Percentiles rank a stretch among this genome's conserved stretches.
These are phyloP conservation scores for Eufriesea mexicana DNA, from an alignment of 1,140 invertebrate genomes.

Conservation along the genomic window DNA sequence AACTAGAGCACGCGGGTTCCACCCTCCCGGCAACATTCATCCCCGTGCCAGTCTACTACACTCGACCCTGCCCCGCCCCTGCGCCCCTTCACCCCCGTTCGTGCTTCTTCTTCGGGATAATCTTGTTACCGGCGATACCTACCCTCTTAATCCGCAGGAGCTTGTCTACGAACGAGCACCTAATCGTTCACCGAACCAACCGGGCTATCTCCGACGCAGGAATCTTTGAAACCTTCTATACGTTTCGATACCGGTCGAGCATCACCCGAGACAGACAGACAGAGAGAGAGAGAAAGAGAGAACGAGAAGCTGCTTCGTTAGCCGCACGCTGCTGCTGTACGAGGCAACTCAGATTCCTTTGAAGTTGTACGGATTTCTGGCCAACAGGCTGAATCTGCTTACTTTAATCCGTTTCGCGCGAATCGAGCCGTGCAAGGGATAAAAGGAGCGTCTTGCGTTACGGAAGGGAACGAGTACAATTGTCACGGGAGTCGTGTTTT, in stretches of 20 bases:
- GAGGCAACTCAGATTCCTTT: background rate
- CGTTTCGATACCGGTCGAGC: background rate
- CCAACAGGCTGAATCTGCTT: background rate
- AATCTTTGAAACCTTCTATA: constrained; percentile 12
- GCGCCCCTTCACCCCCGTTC: constrained; percentile 8
- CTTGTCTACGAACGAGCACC: constrained; percentile 71
- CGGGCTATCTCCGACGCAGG: background rate
- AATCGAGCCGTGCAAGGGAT: background rate
- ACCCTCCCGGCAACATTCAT: constrained; percentile 52
- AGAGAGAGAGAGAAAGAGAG: background rate
- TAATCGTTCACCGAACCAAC: constrained; percentile 73
- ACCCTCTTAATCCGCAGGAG: constrained; percentile 74
- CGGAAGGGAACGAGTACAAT: too few species aligned
- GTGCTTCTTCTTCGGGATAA: constrained; percentile 69
- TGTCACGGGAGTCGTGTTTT: background rate
- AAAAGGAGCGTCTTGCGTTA: background rate
- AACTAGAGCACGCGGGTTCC: constrained; percentile 74
- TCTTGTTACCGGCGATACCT: constrained; percentile 77
- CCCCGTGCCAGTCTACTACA: constrained; percentile 33
- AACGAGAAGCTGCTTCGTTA: constrained; percentile 2
- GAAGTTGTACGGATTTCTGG: background rate
- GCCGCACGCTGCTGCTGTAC: too few species aligned
- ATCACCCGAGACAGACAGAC: too few species aligned
- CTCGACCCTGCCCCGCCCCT: constrained; percentile 10
- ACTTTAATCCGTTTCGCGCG: background rate